Evolutionary conservation across 2,888 invertebrate species (phyloP), one percentile per base, ranked within the genome.

Genomic region (Eurois occulta): DNA sequence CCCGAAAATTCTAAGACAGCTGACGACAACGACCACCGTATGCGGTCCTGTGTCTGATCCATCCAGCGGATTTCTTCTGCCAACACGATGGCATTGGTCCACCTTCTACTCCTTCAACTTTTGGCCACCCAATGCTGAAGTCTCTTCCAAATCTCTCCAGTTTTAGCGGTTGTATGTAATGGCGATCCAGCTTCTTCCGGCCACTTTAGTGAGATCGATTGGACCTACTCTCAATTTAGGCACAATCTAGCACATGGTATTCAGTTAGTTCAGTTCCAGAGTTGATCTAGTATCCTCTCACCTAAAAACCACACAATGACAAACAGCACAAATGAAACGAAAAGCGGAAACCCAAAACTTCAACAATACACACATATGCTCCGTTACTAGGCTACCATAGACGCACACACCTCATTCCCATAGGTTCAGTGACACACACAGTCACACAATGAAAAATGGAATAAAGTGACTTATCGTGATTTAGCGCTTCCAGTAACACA

Each of bases 361-460:
- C 13, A 62, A 84, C 83, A 83, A 83, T 84, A 84, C 52, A 41
- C 60, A 35, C 38, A 35, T 21, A 62, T 64, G 75, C 5, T 43
- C 84, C 84, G 83, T 84, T 83, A 80, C 84, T 83, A 80, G 80
- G 83, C 72, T 75, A 80, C 80, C 69, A 76, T 67, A 78, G 70
- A 72, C 62, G 52, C 77, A 66, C 71, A 84, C 82, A 58, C 77
- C 83, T 71, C 62, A 64, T 84, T 83, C 84, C 83, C 84, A 84
- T 76, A 72, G 48, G 83, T 84, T 83, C 83, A 84, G n/a, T 80
- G 83, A 84, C 83, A 84, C 69, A 83, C 67, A 77, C 67, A 62
- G 16, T 16, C 81, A 13, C 69, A 72, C 67, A 82, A 67, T 77
- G 77, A 77, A 82, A 81, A 77, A 82, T 71, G 41, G 66, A 71